Base-by-base conservation (phyloP, 1,140 invertebrate genomes). In the Sitodiplosis mosellana region DNA sequence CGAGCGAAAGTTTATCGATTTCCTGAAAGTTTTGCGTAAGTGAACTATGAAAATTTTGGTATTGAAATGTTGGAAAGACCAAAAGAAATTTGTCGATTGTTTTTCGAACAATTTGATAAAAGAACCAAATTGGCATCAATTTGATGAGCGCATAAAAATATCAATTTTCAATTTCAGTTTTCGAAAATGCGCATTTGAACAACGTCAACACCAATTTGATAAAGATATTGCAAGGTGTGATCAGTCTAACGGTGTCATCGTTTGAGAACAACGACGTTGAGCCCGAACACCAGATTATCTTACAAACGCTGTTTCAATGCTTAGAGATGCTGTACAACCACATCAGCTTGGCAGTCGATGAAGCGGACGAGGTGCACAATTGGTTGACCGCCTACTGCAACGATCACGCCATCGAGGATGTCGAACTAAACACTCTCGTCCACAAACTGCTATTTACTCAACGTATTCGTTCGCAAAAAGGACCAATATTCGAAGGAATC, bases 11-110 rank as follows among this genome's bases (percentile, higher is more conserved):
- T 61, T 76, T 2, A 49, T 57, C 2, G 55, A 55, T 3, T 75
- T 71, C 56, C 56, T 77, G 2, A 59, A 59, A 51, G 51, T 52
- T 40, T 61, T 70, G 45, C 63, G 72, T 75, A 61, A 53, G 64
- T 49, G n/a, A n/a, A 36, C 8, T 8, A n/a, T 36, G 34, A 10
- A 8, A 36, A 8, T 10, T 8, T 10, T 8, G 14, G 17, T 40
- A 40, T 6, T 40, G 3, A 40, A n/a, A 3, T n/a, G 14, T 40
- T 40, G 14, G 34, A 36, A 36, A n/a, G 34, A 10, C 8, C 8
- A 10, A 10, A 8, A 36, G n/a, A n/a, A 36, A 8, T n/a, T 10
- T 36, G 34, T 36, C 34, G 34, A 36, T 10, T 10, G 8, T 36
- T 36, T 36, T 8, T 8, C n/a, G 34, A 36, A 10, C 8, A 36